Base-by-base conservation (phyloP, 2,113 vertebrate genomes). In the Anguilla japonica region DNA sequence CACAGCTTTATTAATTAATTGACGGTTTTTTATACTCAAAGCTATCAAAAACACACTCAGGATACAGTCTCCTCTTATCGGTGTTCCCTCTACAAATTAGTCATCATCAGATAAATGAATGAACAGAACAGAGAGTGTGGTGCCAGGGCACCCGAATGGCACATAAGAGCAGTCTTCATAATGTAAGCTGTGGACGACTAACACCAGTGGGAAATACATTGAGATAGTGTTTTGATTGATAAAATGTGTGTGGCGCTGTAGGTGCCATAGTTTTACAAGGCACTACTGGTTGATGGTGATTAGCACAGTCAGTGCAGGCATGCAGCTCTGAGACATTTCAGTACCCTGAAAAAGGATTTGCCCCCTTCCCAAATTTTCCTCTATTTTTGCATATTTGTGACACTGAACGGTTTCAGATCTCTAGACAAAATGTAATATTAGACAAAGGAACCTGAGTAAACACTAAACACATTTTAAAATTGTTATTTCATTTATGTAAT, bases 101-200 rank as follows among this genome's bases (percentile, higher is more conserved):
- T 50, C 18, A 82, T 83, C 86, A 89, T 90, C 87, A 56, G 84
- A 85, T 82, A 88, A 85, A 89, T 89, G 63, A 89, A 89, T 88
- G 78, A 87, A 85, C 41, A 56, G 75, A 89, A 56, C 83, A 53
- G 20, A 29, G n/a, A 50, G 41, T 22, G 16, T 15, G 3, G 11
- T 75, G 3, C 50, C 81, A 7, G 2, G 9, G 60, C 43, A 40
- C 40, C 39, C 86, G 41, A 87, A 57, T 67, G 83, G 71, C 79
- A 83, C 16, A 43, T 41, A 57, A 83, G 39, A 40, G 41, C 57
- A 16, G 43, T 85, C 88, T 83, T 50, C 41, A 34, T 34, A 83
- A 84, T 85, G 56, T 57, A 57, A 82, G 53, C 34, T 39, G 56
- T 75, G 41, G 79, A 81, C 56, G 79, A 81, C 56, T 39, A 20